Base-by-base conservation (phyloP, 2,113 vertebrate species). In the Picathartes gymnocephalus region DNA sequence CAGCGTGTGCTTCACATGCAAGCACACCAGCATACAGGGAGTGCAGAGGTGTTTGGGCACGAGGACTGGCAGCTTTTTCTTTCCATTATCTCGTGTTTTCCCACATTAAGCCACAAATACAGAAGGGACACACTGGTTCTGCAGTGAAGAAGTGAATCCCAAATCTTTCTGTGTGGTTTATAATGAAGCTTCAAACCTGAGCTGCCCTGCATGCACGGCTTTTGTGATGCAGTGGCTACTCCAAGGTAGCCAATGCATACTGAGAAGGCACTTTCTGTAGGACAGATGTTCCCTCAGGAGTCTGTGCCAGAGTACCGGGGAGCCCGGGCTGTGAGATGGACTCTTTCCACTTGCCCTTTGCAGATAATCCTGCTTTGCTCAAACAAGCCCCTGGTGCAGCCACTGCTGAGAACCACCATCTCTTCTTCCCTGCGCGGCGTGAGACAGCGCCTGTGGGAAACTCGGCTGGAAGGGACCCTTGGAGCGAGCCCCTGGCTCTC, bases 1-100 rank as follows among this genome's bases (percentile, higher is more conserved):
- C 71, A 54, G 40, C 3, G 0, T 0, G 1, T 5, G 5, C 25
- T 58, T 54, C 5, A 0, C 1, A 1, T 14, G 62, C 48, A 39
- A 45, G 30, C 16, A 30, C n/a, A 14, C 27, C 1, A 4, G 13
- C n/a, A 4, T 1, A 10, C 0, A 1, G 27, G 25, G 27, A 15
- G 20, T 20, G 37, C 50, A 6, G 0, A 0, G 37, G 12, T 53
- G 35, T 13, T 30, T 13, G 54, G 31, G 17, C 3, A 1, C 11
- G 12, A 60, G n/a, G 45, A 37, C 20, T 4, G 31, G 8, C 1
- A 30, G 2, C 1, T 22, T 53, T 50, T 50, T 8, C 54, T 54
- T 93, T 16, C 54, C 7, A 1, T 37, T 45, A 35, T 27, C 48
- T 14, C 27, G 7, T 9, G 15, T 9, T 76, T 70, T 42, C 39